These are phyloP conservation scores for Trichosurus vulpecula DNA, from an alignment of 2,797 vertebrate genomes.

Conservation along the genomic window DNA sequence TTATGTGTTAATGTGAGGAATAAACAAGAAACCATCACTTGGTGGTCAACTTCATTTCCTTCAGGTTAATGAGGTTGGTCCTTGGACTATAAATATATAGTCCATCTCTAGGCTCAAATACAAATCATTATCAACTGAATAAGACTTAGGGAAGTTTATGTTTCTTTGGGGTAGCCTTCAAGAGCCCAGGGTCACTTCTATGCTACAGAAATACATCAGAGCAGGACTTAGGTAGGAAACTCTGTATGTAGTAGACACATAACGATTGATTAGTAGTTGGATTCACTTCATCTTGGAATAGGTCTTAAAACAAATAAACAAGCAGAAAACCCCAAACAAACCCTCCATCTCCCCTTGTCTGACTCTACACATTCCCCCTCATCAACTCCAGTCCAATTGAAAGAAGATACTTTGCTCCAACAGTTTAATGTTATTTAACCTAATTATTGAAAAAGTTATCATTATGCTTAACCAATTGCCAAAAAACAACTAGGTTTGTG, in stretches of 20 bases:
- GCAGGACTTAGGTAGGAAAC: neutral
- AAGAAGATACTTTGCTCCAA: constrained; percentile 33
- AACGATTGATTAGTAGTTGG: neutral
- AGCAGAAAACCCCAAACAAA: neutral
- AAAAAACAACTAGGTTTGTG: constrained; percentile 79
- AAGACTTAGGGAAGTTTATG: neutral
- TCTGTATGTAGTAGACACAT: neutral
- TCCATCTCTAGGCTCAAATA: neutral
- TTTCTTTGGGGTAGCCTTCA: neutral
- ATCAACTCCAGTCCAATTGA: neutral
- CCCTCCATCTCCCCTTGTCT: too few relatives aligned
- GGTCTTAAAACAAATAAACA: neutral
- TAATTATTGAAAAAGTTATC: constrained; percentile 81
- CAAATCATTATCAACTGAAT: neutral
- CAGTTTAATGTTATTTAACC: constrained; percentile 63
- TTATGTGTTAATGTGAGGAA: neutral
- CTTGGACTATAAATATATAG: neutral
- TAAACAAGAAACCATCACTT: neutral
- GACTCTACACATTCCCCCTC: too few relatives aligned
- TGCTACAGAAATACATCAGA: neutral
- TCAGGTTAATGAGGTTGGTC: neutral
- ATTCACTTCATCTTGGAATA: neutral
- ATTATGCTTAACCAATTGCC: constrained; percentile 81
- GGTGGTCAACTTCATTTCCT: neutral
- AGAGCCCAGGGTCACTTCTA: neutral